Percentiles rank a stretch among this genome's conserved stretches.
Evolutionary conservation across 2,113 vertebrate species (phyloP).

Genomic region (Scolopax mira): DNA sequence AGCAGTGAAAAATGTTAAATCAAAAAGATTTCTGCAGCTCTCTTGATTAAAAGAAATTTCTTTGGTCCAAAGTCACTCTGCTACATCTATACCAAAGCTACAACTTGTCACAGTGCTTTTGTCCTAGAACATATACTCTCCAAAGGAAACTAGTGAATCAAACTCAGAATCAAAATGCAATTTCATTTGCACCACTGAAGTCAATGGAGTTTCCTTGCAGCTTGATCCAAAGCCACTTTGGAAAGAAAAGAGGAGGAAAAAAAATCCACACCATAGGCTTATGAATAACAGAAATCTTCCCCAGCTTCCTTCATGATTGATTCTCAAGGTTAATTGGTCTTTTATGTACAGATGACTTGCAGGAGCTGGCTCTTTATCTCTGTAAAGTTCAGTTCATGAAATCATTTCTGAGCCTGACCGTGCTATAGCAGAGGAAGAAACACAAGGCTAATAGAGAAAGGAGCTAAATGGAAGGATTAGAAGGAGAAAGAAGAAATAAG

Average conservation of each 20-base stretch:
- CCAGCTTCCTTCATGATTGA: neutral
- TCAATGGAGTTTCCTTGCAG: neutral
- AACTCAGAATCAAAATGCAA: neutral
- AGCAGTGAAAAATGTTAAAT: conserved; percentile 1
- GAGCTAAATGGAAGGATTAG: neutral
- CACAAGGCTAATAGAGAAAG: neutral
- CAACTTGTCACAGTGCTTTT: neutral
- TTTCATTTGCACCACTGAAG: neutral
- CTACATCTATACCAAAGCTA: neutral
- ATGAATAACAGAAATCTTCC: too few species aligned
- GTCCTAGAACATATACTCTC: neutral
- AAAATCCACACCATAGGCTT: neutral
- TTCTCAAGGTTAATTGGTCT: conserved; percentile 43
- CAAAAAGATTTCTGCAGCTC: neutral
- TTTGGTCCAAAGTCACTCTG: neutral
- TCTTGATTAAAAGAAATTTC: neutral
- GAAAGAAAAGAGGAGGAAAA: neutral
- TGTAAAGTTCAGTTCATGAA: neutral
- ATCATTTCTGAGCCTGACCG: neutral
- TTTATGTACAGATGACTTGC: conserved; percentile 3
- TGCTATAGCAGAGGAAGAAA: neutral
- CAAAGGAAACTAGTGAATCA: neutral
- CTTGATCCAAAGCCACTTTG: neutral
- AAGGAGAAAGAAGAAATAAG: neutral
- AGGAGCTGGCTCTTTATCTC: neutral